Evolutionary conservation across 2,888 invertebrate genomes (phyloP), one percentile per base, ranked within the genome.

Genomic region (Girardia tigrina): DNA sequence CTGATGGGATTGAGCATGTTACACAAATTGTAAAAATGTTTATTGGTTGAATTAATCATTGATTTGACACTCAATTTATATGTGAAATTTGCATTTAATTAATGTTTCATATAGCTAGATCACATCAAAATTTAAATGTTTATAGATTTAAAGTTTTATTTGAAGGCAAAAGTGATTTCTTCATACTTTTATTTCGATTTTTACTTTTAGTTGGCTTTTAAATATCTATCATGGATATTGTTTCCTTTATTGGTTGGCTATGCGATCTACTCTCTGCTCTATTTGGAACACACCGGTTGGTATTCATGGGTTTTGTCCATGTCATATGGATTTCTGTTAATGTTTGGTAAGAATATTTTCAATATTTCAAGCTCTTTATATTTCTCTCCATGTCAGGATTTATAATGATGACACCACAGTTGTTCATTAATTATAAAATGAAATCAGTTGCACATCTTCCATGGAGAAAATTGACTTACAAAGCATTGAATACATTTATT

Each of bases 391-490:
- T 20, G 80, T 14, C 81, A 87, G 94, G 98, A 78, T 98, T 98
- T 84, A 99, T 99, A 77, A 94, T 97, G 92, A 98, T 98, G 97
- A 98, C 97, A n/a, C 98, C 98, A 4, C 98, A 98, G 85, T 86
- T 99, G 78, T 98, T 98, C 83, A 99, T 98, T 80, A 99, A 99
- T 86, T 98, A 99, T 86, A 98, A 98, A 85, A 85, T 99, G 80
- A 95, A 99, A 83, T 97, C 95, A 23, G 97, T 98, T 0, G 98
- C 98, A 12, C 98, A 98, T 86, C 87, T 99, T 80, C 98, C 98
- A 1, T 99, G 98, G 98, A 88, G 98, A 77, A 98, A 98, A 97
- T 89, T 98, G 88, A 94, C 95, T 12, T 99, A 98, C 85, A 98
- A 98, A 87, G 95, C 95, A 84, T 88, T 98, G 77, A 98, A 98